phyloP scores from a whole-genome alignment of 2,888 invertebrate genomes.

The Drosophila anomalata region DNA sequence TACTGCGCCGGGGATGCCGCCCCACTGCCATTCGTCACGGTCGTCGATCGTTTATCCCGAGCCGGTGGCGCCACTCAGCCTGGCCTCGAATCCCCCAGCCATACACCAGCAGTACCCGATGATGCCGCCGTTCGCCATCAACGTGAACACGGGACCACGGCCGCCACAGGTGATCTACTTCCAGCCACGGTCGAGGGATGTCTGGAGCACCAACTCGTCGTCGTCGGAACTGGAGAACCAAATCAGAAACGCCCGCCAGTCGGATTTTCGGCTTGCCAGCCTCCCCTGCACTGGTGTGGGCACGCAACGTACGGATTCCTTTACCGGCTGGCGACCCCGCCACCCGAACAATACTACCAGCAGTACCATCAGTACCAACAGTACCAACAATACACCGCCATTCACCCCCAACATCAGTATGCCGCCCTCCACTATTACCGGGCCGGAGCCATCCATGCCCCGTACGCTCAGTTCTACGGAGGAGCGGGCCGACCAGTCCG shows the following conservation, averaged over 20 bases:
- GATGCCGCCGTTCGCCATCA: not conserved
- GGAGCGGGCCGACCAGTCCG: too few species aligned
- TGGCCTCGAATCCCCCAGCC: not conserved
- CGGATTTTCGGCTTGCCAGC: slow-evolving; percentile 62
- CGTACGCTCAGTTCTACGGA: slow-evolving; percentile 12
- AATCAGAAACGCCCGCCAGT: slow-evolving; percentile 25
- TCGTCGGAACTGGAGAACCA: not conserved
- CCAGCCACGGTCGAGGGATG: not conserved
- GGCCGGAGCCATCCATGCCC: not conserved
- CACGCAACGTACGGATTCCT: slow-evolving; percentile 6
- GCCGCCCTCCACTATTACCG: slow-evolving; percentile 21
- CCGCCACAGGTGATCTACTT: not conserved
- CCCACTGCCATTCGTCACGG: not conserved
- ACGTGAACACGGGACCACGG: not conserved
- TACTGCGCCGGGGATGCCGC: not conserved
- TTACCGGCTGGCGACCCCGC: not conserved
- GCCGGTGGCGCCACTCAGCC: not conserved
- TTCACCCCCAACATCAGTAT: not conserved
- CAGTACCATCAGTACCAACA: not conserved
- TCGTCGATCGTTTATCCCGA: not conserved
- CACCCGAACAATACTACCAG: not conserved
- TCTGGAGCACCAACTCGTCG: not conserved
- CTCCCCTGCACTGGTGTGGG: slow-evolving; percentile 50
- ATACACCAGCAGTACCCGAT: not conserved
- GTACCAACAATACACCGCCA: not conserved